Evolutionary conservation across 2,797 vertebrate species (phyloP).

Genomic region (Paramormyrops hopkinsi): DNA sequence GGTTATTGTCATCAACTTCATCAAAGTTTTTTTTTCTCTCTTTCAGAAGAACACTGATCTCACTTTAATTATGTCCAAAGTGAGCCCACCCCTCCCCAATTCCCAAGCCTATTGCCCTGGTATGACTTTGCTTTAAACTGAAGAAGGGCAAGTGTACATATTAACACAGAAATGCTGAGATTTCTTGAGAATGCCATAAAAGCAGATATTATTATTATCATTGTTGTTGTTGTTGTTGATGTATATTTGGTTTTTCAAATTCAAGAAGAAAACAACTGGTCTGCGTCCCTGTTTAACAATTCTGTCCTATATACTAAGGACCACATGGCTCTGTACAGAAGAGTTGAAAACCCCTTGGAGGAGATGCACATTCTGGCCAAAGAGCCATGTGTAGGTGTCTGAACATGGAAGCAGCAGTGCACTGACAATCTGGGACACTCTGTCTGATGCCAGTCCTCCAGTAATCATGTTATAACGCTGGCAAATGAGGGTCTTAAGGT

Average conservation of each 20-base stretch:
- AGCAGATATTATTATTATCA: not conserved
- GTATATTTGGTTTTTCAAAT: not conserved
- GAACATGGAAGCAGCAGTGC: not conserved
- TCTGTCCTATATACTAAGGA: not conserved
- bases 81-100: not conserved
- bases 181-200: not conserved
- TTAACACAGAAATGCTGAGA: not conserved
- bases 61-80: not conserved
- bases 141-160: not conserved
- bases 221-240: not conserved
- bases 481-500: not conserved
- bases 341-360: not conserved
- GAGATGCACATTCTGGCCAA: not conserved
- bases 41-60: not conserved
- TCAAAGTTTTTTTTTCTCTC: not conserved
- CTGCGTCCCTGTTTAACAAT: not conserved
- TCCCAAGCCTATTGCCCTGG: not conserved
- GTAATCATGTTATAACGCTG: not conserved
- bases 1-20: not conserved
- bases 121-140: not conserved
- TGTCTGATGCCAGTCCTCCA: not conserved
- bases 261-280: not conserved
- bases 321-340: not conserved
- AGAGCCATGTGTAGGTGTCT: not conserved
- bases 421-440: not conserved